Conservation (phyloP, 2,888 invertebrate genomes). For the Arrhopalites spinosus region DNA sequence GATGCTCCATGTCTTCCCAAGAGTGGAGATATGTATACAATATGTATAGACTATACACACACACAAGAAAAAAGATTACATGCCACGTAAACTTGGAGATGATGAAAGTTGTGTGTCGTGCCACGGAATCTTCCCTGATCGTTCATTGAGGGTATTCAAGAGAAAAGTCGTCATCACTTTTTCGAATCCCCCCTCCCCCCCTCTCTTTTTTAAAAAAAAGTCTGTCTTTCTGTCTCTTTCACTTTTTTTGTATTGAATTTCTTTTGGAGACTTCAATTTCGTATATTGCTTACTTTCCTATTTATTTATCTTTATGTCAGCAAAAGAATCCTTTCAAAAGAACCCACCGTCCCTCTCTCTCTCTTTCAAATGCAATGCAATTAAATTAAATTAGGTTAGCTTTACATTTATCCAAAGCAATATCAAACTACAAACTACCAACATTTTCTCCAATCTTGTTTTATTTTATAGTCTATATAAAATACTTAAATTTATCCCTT, state of each 20-base stretch:
- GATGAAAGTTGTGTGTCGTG: conserved; percentile 38
- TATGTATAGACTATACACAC: neutral
- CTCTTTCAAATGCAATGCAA: no score
- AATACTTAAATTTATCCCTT: no score
- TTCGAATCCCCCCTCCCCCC: conserved; percentile 9
- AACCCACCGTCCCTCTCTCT: neutral
- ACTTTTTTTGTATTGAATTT: neutral
- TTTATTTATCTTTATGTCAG: neutral
- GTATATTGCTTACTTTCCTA: neutral
- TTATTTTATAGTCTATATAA: no score
- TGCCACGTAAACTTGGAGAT: conserved; percentile 39
- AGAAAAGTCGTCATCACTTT: conserved; percentile 8
- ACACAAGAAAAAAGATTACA: conserved; percentile 33
- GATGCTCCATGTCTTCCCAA: conserved; percentile 19
- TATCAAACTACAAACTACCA: no score
- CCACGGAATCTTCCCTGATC: conserved; percentile 30
- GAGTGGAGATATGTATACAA: neutral
- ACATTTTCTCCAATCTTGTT: no score
- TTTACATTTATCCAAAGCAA: no score
- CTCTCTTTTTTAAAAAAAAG: conserved; percentile 7
- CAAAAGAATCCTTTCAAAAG: neutral
- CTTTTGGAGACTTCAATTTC: neutral
- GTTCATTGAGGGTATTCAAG: conserved; percentile 33
- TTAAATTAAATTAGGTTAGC: no score
- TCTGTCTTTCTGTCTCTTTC: conserved; percentile 1